Percentiles rank a stretch among this genome's conserved stretches.
Evolutionary conservation across 2,797 vertebrate species (phyloP).

Genomic region (Chelonia mydas): DNA sequence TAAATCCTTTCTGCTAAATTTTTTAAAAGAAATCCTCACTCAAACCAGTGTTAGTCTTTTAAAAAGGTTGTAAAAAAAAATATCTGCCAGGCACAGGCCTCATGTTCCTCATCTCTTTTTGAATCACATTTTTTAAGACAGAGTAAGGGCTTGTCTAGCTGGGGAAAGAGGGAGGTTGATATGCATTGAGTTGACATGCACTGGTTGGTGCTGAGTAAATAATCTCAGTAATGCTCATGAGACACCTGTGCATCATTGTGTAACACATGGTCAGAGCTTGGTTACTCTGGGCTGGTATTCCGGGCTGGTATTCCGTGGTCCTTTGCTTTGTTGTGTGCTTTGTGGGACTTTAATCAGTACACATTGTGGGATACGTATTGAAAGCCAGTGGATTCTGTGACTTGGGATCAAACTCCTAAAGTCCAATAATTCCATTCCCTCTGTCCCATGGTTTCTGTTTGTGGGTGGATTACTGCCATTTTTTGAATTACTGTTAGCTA

Average conservation of each 20-base stretch:
- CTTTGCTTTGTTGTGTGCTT: background rate
- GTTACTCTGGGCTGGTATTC: too few relatives aligned
- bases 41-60: background rate
- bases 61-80: background rate
- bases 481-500: too few relatives aligned
- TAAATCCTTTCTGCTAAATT: background rate
- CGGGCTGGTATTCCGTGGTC: background rate
- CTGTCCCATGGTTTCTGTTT: background rate
- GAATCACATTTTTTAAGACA: background rate
- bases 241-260: background rate
- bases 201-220: background rate
- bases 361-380: background rate
- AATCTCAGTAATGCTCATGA: background rate
- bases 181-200: background rate
- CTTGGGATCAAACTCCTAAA: background rate
- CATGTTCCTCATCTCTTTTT: background rate
- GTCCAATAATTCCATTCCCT: background rate
- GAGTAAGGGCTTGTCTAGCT: background rate
- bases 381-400: background rate
- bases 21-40: fast-evolving
- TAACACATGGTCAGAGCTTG: background rate
- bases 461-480: too few relatives aligned
- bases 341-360: background rate
- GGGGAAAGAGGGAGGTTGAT: background rate
- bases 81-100: background rate